Evolutionary conservation across 2,888 invertebrate species (phyloP).

Genomic region (Ischnus inquisitorius): DNA sequence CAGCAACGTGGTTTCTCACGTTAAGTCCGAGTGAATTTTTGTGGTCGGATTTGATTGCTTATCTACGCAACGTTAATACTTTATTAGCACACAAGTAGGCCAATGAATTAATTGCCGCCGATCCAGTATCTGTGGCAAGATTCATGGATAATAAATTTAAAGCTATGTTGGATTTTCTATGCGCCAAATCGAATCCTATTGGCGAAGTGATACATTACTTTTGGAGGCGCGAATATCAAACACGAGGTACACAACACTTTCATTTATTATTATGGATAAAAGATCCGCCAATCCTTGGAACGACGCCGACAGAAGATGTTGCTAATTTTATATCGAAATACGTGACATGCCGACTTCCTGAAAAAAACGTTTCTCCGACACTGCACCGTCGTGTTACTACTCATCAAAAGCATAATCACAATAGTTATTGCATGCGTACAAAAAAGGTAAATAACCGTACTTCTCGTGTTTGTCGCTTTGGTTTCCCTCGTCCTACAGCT

Average conservation of each 20-base stretch:
- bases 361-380: conserved; percentile 67
- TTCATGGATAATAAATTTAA: conserved; percentile 76
- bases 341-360: conserved; percentile 68
- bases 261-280: conserved; percentile 73
- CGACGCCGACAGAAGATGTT: conserved; percentile 70
- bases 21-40: conserved; percentile 67
- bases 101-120: conserved; percentile 70
- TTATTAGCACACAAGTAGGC: conserved; percentile 31
- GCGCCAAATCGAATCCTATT: conserved; percentile 71
- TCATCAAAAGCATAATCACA: conserved; percentile 77
- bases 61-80: conserved; percentile 69
- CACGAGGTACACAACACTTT: conserved; percentile 66
- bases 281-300: conserved; percentile 70
- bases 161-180: conserved; percentile 76
- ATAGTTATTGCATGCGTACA: conserved; percentile 76
- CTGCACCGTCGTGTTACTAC: conserved; percentile 69
- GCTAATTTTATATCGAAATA: conserved; percentile 70
- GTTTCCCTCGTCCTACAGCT: conserved; percentile 74
- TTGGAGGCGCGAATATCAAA: conserved; percentile 57
- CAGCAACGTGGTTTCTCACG: too few relatives aligned
- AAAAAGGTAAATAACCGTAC: conserved; percentile 73
- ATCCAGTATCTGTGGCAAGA: too few relatives aligned
- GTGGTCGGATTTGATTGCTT: conserved; percentile 74
- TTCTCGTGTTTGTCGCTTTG: conserved; percentile 63
- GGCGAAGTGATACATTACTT: conserved; percentile 68